A percentile compares a stretch with the other conserved stretches of the same genome.
Evolutionary conservation across 2,888 invertebrate species (phyloP).

Genomic region (Pilophorus perplexus): DNA sequence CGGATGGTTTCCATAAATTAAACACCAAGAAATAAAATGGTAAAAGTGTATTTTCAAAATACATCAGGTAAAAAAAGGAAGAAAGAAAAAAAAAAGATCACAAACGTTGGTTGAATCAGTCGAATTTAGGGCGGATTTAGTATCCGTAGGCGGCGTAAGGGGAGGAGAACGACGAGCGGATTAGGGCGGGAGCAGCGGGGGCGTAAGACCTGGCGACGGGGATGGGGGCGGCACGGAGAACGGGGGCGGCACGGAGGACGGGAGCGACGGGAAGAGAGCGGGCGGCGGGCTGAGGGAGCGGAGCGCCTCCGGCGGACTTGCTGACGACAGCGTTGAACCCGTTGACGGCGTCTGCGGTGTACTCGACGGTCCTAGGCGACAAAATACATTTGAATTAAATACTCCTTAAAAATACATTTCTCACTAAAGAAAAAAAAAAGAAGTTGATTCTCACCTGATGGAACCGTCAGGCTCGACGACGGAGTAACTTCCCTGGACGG

Average conservation of each 20-base stretch:
- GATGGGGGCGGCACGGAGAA: constrained; percentile 20
- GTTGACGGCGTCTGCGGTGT: constrained; percentile 52
- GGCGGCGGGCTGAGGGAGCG: constrained; percentile 34
- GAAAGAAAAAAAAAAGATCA: no score
- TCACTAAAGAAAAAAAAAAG: not conserved
- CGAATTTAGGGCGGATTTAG: not conserved
- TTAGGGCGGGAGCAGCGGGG: constrained; percentile 34
- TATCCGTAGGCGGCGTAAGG: constrained; percentile 39
- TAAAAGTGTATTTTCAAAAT: no score
- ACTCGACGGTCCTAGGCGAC: constrained; percentile 51
- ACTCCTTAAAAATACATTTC: not conserved
- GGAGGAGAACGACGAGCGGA: constrained; percentile 37
- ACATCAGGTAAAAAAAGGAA: no score
- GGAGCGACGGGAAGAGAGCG: constrained; percentile 31
- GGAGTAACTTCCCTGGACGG: constrained; percentile 37
- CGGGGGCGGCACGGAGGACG: not conserved
- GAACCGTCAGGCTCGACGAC: constrained; percentile 40
- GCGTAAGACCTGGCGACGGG: constrained; percentile 30
- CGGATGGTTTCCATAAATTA: no score
- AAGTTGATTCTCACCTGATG: constrained; percentile 22
- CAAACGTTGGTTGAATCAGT: no score
- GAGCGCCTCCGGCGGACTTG: constrained; percentile 47
- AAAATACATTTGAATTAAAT: not conserved
- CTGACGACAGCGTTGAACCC: constrained; percentile 52
- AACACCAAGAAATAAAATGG: not conserved